Evolutionary conservation across 2,888 invertebrate genomes (phyloP).

Genomic region (Xestia ashworthii): DNA sequence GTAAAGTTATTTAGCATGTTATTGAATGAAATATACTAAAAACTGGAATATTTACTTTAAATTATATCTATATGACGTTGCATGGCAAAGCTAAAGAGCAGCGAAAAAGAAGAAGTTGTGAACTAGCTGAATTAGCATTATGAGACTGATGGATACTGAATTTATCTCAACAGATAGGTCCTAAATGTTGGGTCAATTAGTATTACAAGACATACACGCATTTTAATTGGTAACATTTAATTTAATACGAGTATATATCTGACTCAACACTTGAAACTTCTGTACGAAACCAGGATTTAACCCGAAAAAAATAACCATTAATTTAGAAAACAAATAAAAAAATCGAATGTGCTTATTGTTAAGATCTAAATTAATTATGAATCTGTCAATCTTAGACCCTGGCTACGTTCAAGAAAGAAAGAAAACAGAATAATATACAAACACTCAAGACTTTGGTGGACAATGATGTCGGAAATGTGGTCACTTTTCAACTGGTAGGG

Average conservation of each 20-base stretch:
- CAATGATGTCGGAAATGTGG: constrained; percentile 7
- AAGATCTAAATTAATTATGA: neutral
- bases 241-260: too few relatives aligned
- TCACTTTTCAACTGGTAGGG: constrained; percentile 15
- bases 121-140: constrained; percentile 45
- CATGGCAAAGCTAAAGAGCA: constrained; percentile 23
- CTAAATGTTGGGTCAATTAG: constrained; percentile 28
- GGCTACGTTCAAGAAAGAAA: constrained; percentile 17
- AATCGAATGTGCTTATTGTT: neutral
- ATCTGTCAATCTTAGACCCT: constrained; percentile 18
- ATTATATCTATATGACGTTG: constrained; percentile 3
- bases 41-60: neutral
- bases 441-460: constrained; percentile 37
- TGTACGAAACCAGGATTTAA: constrained; percentile 30
- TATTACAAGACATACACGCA: neutral
- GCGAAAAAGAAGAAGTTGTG: constrained; percentile 17
- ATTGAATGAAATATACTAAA: neutral
- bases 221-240: neutral
- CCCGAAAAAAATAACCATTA: too few relatives aligned
- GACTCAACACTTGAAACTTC: constrained; percentile 22
- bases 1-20: constrained; percentile 29
- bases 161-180: neutral
- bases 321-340: neutral
- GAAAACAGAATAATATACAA: constrained; percentile 55
- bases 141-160: constrained; percentile 1